phyloP scores from a whole-genome alignment of 2,888 invertebrate genomes.

The Tipula confusa region DNA sequence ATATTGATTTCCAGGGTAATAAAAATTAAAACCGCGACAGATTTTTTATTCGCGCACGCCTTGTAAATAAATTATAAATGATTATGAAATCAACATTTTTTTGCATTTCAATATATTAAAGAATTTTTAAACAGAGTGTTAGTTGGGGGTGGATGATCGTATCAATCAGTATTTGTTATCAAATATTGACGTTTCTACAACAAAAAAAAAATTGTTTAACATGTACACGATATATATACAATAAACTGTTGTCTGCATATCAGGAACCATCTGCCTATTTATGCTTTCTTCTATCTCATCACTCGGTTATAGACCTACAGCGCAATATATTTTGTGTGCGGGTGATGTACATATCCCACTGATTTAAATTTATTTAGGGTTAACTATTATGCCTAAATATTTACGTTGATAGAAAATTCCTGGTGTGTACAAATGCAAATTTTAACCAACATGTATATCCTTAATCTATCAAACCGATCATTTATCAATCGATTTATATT shows the following conservation, averaged over 20 bases:
- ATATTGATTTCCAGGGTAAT: background rate
- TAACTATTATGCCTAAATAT: background rate
- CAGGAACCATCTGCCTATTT: background rate
- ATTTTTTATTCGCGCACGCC: background rate
- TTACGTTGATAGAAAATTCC: background rate
- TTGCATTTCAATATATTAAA: background rate
- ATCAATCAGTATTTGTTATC: constrained; percentile 6
- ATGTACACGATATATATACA: background rate
- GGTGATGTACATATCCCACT: background rate
- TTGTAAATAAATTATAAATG: background rate
- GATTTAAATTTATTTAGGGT: background rate
- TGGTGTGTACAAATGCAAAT: background rate
- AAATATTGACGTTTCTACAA: background rate
- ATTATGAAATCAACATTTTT: background rate
- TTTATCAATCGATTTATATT: background rate
- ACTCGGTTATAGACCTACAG: background rate
- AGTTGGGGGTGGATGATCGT: constrained; percentile 7
- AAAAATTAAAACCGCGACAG: background rate
- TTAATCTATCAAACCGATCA: background rate
- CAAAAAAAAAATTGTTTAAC: background rate
- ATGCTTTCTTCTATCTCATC: background rate
- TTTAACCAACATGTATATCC: background rate
- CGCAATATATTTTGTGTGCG: background rate
- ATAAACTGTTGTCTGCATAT: background rate
- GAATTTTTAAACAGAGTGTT: constrained; percentile 4